These are phyloP conservation scores for Sarcophaga variegata DNA, from an alignment of 2,888 invertebrate species.

Conservation along the genomic window DNA sequence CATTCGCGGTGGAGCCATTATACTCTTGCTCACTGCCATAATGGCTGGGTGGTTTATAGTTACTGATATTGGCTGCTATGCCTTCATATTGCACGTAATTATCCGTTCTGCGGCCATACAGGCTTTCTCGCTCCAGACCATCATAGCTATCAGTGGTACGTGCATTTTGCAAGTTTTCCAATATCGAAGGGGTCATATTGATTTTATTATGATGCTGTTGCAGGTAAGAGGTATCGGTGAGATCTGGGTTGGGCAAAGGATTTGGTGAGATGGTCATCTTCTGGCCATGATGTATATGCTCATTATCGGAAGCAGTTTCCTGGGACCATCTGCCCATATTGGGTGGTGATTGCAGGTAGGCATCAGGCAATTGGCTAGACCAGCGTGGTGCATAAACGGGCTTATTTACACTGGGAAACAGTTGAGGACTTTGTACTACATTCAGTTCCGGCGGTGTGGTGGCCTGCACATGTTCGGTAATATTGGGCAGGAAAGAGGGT, in stretches of 20 bases:
- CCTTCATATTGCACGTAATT: conserved; percentile 79
- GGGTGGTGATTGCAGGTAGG: conserved; percentile 84
- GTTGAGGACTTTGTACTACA: conserved; percentile 86
- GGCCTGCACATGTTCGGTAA: conserved; percentile 84
- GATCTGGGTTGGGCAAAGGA: conserved; percentile 89
- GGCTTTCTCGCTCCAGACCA: conserved; percentile 76
- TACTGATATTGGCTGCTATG: conserved; percentile 71
- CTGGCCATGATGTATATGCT: conserved; percentile 83
- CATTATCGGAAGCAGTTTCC: conserved; percentile 90
- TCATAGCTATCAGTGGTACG: conserved; percentile 81
- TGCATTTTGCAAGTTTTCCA: conserved; percentile 85
- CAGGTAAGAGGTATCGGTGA: conserved; percentile 86
- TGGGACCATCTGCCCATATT: conserved; percentile 88
- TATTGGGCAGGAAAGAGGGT: conserved; percentile 85
- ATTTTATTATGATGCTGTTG: conserved; percentile 83
- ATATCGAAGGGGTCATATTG: conserved; percentile 83
- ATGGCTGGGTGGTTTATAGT: conserved; percentile 80
- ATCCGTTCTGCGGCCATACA: conserved; percentile 78
- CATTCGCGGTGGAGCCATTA: conserved; percentile 69
- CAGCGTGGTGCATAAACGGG: conserved; percentile 86
- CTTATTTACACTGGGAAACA: conserved; percentile 86
- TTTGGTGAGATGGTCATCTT: conserved; percentile 86
- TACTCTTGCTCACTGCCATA: conserved; percentile 81
- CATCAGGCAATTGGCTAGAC: conserved; percentile 87
- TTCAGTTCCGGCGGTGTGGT: conserved; percentile 86